phyloP scores from a whole-genome alignment of 1,140 invertebrate species.

The Aphelinus certus region DNA sequence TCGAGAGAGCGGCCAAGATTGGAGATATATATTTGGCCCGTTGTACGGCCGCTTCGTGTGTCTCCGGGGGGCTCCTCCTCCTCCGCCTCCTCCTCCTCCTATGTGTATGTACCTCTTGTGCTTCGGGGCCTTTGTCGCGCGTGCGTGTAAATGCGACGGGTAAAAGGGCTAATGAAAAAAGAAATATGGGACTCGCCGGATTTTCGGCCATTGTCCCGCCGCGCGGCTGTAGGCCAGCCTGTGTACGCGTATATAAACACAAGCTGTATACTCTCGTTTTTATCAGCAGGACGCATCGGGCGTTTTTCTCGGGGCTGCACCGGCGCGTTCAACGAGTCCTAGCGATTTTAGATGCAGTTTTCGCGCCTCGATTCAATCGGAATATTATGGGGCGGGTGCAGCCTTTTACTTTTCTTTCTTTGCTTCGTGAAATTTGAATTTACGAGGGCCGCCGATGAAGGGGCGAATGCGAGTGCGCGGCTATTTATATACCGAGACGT shows the following conservation, averaged over 20 bases:
- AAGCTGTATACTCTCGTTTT: background rate
- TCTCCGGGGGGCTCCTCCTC: background rate
- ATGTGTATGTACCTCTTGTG: too few relatives aligned
- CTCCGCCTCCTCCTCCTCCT: background rate
- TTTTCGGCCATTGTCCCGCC: slow-evolving; percentile 25
- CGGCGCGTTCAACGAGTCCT: slow-evolving; percentile 5
- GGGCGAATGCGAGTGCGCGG: background rate
- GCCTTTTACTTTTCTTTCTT: slow-evolving; percentile 4
- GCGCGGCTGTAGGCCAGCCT: background rate
- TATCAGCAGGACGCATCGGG: too few relatives aligned
- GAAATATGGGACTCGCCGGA: slow-evolving; percentile 38
- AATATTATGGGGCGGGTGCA: background rate
- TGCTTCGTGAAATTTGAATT: slow-evolving; percentile 12
- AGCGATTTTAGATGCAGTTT: slow-evolving; percentile 37
- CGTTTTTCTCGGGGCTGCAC: background rate
- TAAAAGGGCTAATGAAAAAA: slow-evolving; percentile 38
- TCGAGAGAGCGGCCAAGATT: slow-evolving; percentile 20
- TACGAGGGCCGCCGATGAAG: background rate
- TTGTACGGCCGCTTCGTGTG: slow-evolving; percentile 12
- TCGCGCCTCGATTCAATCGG: slow-evolving; percentile 29
- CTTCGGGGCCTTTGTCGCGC: too few relatives aligned
- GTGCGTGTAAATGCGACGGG: too few relatives aligned
- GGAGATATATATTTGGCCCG: slow-evolving; percentile 14
- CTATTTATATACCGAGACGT: too few relatives aligned
- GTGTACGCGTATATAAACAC: background rate